Conservation (phyloP, 2,888 invertebrate species). For the Dasysyrphus albostriatus region DNA sequence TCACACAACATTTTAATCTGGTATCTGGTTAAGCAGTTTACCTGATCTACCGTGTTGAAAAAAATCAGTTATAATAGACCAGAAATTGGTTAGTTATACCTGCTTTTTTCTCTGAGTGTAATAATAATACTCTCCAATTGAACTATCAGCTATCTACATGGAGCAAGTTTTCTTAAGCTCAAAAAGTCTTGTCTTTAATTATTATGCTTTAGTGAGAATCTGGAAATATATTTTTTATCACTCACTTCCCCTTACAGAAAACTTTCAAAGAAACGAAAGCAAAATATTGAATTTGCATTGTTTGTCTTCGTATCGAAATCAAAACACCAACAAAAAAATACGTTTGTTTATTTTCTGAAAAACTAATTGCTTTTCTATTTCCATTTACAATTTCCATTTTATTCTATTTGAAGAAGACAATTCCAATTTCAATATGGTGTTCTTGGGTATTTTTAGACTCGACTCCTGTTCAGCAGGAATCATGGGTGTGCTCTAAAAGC, state of each 20-base stretch:
- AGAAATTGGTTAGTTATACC: too few relatives aligned
- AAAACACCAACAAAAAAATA: background rate
- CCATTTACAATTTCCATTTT: conserved; percentile 39
- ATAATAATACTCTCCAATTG: too few relatives aligned
- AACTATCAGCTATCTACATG: too few relatives aligned
- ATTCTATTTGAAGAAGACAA: conserved; percentile 28
- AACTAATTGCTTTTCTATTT: conserved; percentile 59
- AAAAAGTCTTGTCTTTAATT: too few relatives aligned
- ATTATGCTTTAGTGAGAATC: background rate
- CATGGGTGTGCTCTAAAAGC: background rate
- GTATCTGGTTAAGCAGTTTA: too few relatives aligned
- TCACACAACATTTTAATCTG: too few relatives aligned
- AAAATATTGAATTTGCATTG: background rate
- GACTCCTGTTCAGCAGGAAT: background rate
- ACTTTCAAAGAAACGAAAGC: background rate
- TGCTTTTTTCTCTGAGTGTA: too few relatives aligned
- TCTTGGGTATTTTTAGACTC: conserved; percentile 29
- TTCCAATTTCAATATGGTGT: background rate
- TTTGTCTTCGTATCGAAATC: conserved; percentile 1
- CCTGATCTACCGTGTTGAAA: too few relatives aligned
- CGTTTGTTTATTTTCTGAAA: background rate
- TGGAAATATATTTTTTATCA: background rate
- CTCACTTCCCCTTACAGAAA: background rate
- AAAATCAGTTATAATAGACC: too few relatives aligned
- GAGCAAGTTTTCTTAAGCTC: too few relatives aligned